A percentile compares a stretch with the other conserved stretches of the same genome.
phyloP scores from a whole-genome alignment of 2,113 vertebrate species.

The Lethenteron reissneri region DNA sequence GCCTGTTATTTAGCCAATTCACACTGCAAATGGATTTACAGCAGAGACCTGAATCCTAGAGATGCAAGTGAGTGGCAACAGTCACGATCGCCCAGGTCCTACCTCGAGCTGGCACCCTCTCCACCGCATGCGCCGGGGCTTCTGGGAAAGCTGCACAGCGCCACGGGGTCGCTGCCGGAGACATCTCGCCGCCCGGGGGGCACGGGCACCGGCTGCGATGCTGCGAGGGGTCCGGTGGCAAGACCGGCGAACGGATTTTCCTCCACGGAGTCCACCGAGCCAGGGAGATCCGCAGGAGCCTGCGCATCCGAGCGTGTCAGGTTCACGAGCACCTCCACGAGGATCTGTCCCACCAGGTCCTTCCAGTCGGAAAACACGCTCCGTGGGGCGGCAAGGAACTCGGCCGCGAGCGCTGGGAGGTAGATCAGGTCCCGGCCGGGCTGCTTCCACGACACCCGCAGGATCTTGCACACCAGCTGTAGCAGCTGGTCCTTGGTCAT shows the following conservation, averaged over 20 bases:
- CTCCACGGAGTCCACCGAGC: constrained; percentile 19
- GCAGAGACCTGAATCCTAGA: no score
- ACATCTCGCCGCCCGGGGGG: constrained; percentile 14
- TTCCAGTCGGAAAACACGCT: constrained; percentile 88
- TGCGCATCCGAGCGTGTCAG: constrained; percentile 44
- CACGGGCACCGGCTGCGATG: constrained; percentile 57
- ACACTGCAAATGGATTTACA: no score
- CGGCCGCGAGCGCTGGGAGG: constrained; percentile 58
- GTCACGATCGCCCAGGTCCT: no score
- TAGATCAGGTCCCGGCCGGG: constrained; percentile 86
- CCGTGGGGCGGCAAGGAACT: constrained; percentile 75
- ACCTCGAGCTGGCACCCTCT: no score
- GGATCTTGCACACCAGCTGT: constrained; percentile 94
- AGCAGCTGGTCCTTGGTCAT: constrained; percentile 85
- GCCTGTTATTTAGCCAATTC: no score
- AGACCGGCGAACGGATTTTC: constrained; percentile 89
- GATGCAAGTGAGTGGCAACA: no score
- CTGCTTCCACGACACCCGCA: constrained; percentile 94
- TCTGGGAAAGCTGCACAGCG: no score
- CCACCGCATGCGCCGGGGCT: no score
- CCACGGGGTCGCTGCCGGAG: no score
- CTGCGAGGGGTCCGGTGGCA: constrained; percentile 73
- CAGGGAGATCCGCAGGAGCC: not conserved
- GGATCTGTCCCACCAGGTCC: constrained; percentile 88
- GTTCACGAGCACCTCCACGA: constrained; percentile 99